Conservation (phyloP, 1,140 invertebrate species). For the Meloidogyne hapla region DNA sequence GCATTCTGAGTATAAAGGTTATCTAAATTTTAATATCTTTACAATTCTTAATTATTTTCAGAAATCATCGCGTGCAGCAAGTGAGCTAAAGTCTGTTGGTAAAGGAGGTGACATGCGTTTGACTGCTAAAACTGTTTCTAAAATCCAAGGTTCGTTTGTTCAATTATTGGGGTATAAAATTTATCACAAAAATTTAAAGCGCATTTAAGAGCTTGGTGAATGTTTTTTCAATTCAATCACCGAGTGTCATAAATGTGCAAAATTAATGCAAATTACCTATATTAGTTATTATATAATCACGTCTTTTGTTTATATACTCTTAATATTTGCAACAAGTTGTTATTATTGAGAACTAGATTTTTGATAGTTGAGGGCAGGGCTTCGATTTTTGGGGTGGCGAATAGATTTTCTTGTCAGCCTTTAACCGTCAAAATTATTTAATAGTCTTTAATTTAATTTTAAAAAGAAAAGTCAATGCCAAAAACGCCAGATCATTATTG, state of each 20-base stretch:
- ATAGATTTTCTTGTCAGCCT: no score
- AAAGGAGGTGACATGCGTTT: conserved; percentile 83
- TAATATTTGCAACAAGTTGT: not conserved
- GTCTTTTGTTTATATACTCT: not conserved
- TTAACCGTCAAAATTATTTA: no score
- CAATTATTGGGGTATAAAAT: no score
- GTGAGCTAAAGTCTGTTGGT: conserved; percentile 43
- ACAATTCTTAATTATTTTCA: not conserved
- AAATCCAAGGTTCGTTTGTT: conserved; percentile 67
- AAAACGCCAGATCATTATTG: conserved; percentile 46
- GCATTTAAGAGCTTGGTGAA: conserved; percentile 31
- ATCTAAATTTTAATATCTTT: conserved; percentile 61
- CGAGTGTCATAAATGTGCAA: conserved; percentile 39
- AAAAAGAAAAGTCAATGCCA: not conserved
- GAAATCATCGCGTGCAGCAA: conserved; percentile 71
- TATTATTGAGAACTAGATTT: no score
- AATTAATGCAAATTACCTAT: not conserved
- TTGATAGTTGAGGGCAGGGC: no score
- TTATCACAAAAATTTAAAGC: conserved; percentile 22
- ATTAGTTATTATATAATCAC: not conserved
- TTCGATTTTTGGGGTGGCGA: no score
- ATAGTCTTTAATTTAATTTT: no score
- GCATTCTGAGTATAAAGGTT: conserved; percentile 93
- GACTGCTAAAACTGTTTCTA: conserved; percentile 79
- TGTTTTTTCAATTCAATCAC: conserved; percentile 5